Evolutionary conservation across 92 coral and sea anemone genomes (phyloP).

Genomic region (Actinernus sp.): DNA sequence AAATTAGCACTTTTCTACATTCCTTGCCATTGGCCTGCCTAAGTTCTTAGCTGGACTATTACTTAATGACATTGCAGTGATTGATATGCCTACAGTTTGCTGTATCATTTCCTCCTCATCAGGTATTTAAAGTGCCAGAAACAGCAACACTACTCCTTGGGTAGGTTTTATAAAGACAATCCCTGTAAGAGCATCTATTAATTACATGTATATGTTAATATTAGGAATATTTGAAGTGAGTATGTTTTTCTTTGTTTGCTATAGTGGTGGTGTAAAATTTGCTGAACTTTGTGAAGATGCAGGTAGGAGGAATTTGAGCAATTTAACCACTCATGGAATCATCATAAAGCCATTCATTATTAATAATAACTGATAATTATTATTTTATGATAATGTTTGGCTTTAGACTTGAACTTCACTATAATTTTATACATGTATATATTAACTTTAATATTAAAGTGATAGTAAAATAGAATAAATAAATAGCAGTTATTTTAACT

Average conservation of each 20-base stretch:
- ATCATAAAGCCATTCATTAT: no score
- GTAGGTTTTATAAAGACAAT: slow-evolving; percentile 22
- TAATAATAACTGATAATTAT: no score
- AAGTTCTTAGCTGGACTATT: background rate
- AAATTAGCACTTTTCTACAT: background rate
- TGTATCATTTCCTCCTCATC: background rate
- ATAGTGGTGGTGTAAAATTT: slow-evolving; percentile 96
- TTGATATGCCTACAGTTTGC: background rate
- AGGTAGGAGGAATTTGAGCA: slow-evolving; percentile 36
- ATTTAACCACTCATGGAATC: background rate
- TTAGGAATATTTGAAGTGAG: background rate
- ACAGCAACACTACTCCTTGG: slow-evolving; percentile 86
- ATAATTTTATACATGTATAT: no score
- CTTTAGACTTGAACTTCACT: background rate
- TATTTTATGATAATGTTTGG: no score
- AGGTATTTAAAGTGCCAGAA: slow-evolving; percentile 97
- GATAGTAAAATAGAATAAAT: no score
- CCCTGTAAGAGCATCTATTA: no score
- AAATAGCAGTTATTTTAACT: no score
- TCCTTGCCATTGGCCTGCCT: background rate
- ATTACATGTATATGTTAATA: no score
- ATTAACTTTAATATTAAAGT: no score
- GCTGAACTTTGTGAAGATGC: slow-evolving; percentile 76
- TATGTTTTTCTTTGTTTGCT: slow-evolving; percentile 10
- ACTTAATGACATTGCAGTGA: background rate